Conservation (phyloP, 2,888 invertebrate genomes). For the Petrophora chlorosata region DNA sequence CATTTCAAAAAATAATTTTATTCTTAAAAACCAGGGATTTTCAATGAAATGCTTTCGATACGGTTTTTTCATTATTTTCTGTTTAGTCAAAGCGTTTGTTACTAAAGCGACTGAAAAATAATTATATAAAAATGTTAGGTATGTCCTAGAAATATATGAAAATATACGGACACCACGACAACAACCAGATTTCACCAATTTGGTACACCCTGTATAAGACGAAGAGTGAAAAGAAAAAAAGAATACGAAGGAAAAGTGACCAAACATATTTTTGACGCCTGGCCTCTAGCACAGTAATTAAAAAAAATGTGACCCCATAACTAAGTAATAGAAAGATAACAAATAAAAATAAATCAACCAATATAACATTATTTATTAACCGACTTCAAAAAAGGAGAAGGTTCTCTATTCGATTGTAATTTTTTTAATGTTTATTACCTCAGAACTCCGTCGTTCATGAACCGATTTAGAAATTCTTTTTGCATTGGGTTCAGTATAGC, state of each 20-base stretch:
- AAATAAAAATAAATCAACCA: too few species aligned
- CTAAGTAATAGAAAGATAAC: too few species aligned
- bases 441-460: too few species aligned
- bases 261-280: neutral
- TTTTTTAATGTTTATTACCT: too few species aligned
- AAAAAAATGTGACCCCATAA: too few species aligned
- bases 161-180: slow-evolving; percentile 27
- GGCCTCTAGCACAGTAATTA: too few species aligned
- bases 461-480: too few species aligned
- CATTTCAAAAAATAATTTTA: slow-evolving; percentile 35
- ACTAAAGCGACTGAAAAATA: slow-evolving; percentile 20
- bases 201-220: neutral
- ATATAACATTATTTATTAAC: too few species aligned
- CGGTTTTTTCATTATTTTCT: slow-evolving; percentile 24
- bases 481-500: too few species aligned
- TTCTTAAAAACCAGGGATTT: slow-evolving; percentile 52
- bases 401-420: too few species aligned
- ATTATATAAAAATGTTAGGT: slow-evolving; percentile 22
- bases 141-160: slow-evolving; percentile 23
- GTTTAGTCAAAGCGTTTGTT: slow-evolving; percentile 24
- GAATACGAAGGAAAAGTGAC: slow-evolving; percentile 4
- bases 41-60: slow-evolving; percentile 73
- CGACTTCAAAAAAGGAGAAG: too few species aligned
- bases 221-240: slow-evolving; percentile 6
- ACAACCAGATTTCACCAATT: slow-evolving; percentile 14